phyloP scores from a whole-genome alignment of 2,113 vertebrate species.

The Heptranchias perlo region DNA sequence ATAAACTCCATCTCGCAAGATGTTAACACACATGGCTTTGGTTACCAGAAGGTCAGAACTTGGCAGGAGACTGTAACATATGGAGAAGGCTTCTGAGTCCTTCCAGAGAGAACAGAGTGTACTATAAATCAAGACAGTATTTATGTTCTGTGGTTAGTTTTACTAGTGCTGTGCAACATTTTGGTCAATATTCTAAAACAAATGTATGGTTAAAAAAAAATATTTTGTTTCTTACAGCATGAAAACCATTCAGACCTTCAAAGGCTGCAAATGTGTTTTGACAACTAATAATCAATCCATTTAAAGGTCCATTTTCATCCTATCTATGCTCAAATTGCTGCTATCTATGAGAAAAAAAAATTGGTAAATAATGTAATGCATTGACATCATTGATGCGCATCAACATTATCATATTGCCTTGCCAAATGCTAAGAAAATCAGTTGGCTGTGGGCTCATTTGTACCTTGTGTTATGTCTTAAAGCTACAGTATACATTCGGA shows the following conservation, averaged over 20 bases:
- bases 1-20: not conserved
- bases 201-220: not conserved
- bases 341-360: not conserved
- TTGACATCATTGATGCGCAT: not conserved
- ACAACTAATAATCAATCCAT: not conserved
- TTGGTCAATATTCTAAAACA: not conserved
- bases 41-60: not conserved
- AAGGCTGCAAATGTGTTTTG: not conserved
- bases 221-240: not conserved
- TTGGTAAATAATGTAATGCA: not conserved
- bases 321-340: not conserved
- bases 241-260: not conserved
- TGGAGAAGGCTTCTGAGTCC: not conserved
- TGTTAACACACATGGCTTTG: conserved; percentile 17
- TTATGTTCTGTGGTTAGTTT: conserved; percentile 23
- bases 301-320: not conserved
- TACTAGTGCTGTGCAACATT: not conserved
- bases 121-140: not conserved
- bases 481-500: not conserved
- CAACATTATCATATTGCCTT: not conserved
- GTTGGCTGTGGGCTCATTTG: not conserved
- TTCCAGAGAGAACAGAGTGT: not conserved
- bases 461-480: not conserved
- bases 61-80: conserved; percentile 1
- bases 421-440: not conserved